Conservation (phyloP, 1,140 invertebrate genomes). For the Tribolium castaneum region DNA sequence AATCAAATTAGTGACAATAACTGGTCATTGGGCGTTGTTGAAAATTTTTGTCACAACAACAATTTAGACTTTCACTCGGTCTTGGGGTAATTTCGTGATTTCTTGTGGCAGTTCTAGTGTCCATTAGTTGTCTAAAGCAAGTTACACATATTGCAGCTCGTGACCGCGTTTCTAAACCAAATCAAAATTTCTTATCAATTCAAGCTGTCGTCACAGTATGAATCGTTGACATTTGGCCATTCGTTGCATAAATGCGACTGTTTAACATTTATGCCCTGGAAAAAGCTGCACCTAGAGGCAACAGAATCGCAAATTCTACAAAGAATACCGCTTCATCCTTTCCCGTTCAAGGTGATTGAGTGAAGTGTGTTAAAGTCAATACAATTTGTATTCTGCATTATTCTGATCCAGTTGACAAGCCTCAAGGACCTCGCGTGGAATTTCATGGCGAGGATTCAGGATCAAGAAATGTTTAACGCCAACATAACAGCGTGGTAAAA, state of each 20-base stretch:
- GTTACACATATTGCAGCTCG: slow-evolving; percentile 14
- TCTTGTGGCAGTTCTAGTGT: slow-evolving; percentile 14
- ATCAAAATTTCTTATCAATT: background rate
- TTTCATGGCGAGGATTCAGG: slow-evolving; percentile 11
- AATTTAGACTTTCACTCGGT: slow-evolving; percentile 29
- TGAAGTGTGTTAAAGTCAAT: slow-evolving; percentile 34
- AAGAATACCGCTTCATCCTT: slow-evolving; percentile 22
- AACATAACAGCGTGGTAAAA: background rate
- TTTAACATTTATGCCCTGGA: slow-evolving; percentile 33
- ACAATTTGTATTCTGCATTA: slow-evolving; percentile 17
- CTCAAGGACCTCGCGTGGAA: slow-evolving; percentile 17
- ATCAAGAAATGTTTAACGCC: background rate
- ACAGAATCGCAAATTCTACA: slow-evolving; percentile 9
- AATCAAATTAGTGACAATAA: no score
- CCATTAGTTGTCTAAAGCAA: background rate
- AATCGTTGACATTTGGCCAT: slow-evolving; percentile 28
- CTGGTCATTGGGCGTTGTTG: background rate
- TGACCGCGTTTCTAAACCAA: slow-evolving; percentile 5
- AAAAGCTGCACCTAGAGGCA: slow-evolving; percentile 28
- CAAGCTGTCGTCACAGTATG: background rate
- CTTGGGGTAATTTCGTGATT: slow-evolving; percentile 34
- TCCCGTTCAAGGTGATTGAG: slow-evolving; percentile 34
- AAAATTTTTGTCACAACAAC: slow-evolving; percentile 7
- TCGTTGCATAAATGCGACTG: slow-evolving; percentile 24
- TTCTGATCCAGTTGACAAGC: slow-evolving; percentile 24